Conservation (phyloP, 92 coral and sea anemone genomes). For the Pocillopora meandrina region DNA sequence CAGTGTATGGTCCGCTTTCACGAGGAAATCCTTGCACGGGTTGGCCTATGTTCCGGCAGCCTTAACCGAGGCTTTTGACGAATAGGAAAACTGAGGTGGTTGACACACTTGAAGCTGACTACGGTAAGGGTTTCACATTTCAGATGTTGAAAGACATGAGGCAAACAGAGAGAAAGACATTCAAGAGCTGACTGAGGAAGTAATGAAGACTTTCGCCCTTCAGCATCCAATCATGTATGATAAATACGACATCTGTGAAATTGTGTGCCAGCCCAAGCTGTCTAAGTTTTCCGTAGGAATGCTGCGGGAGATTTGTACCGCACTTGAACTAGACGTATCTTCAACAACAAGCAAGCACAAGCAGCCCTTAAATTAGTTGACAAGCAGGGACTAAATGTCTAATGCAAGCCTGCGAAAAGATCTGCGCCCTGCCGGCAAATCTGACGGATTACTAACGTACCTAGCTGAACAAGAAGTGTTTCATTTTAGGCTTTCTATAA, state of each 20-base stretch:
- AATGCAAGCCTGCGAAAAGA: no score
- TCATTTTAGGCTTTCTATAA: no score
- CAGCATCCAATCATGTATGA: slow-evolving; percentile 27
- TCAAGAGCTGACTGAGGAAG: slow-evolving; percentile 10
- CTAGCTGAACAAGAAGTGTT: no score
- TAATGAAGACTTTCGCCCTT: slow-evolving; percentile 12
- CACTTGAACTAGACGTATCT: slow-evolving; percentile 30
- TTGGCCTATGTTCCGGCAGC: no score
- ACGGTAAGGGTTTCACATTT: slow-evolving; percentile 48
- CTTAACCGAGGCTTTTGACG: slow-evolving; percentile 59
- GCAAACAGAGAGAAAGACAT: slow-evolving; percentile 8
- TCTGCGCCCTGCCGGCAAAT: no score
- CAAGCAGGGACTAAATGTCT: neutral
- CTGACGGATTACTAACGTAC: no score
- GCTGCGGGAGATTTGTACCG: slow-evolving; percentile 40
- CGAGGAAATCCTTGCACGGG: slow-evolving; percentile 39
- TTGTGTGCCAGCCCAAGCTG: slow-evolving; percentile 17
- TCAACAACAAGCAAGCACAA: slow-evolving; percentile 35
- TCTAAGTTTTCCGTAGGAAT: slow-evolving; percentile 40
- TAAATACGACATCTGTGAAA: slow-evolving; percentile 24
- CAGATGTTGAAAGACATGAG: slow-evolving; percentile 1
- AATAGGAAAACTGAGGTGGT: slow-evolving; percentile 36
- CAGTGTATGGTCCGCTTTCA: slow-evolving; percentile 44
- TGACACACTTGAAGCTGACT: slow-evolving; percentile 49
- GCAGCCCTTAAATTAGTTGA: slow-evolving; percentile 12